These are phyloP conservation scores for Mesorhabditis sp. DNA, from an alignment of 2,888 invertebrate genomes.

Conservation along the genomic window DNA sequence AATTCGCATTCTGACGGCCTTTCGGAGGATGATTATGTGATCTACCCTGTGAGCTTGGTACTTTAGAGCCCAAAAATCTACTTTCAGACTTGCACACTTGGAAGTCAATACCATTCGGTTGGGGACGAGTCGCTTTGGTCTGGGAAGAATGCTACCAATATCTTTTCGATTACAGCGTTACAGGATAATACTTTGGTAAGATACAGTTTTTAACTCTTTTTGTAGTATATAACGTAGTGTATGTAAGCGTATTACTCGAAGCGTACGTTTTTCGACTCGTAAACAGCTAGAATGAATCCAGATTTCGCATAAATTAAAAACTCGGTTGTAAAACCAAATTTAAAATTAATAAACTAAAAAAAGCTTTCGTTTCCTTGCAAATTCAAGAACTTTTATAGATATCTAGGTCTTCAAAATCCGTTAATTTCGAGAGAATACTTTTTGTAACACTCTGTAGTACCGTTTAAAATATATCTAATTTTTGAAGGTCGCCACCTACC, in stretches of 20 bases:
- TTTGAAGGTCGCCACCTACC: neutral
- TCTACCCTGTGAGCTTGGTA: neutral
- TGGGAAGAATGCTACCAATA: neutral
- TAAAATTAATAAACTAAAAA: too few relatives aligned
- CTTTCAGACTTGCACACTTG: constrained; percentile 2
- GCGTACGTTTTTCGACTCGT: too few relatives aligned
- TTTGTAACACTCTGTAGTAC: too few relatives aligned
- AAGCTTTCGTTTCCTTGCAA: too few relatives aligned
- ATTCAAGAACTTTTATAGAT: too few relatives aligned
- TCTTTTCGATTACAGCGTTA: neutral
- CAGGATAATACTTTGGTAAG: constrained; percentile 6
- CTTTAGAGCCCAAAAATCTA: neutral
- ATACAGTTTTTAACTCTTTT: neutral
- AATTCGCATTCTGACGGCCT: neutral
- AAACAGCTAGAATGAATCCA: too few relatives aligned
- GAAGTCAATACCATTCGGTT: constrained; percentile 4
- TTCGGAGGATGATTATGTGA: constrained; percentile 4
- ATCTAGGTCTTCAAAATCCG: too few relatives aligned
- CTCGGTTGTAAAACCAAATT: too few relatives aligned
- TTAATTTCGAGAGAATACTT: too few relatives aligned
- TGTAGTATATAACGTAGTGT: too few relatives aligned
- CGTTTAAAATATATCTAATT: neutral
- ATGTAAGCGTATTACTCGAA: too few relatives aligned
- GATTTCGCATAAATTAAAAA: too few relatives aligned
- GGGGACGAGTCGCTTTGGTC: neutral